Evolutionary conservation across 2,113 vertebrate genomes (phyloP), one percentile per base, ranked within the genome.

Genomic region (Asarcornis scutulata): DNA sequence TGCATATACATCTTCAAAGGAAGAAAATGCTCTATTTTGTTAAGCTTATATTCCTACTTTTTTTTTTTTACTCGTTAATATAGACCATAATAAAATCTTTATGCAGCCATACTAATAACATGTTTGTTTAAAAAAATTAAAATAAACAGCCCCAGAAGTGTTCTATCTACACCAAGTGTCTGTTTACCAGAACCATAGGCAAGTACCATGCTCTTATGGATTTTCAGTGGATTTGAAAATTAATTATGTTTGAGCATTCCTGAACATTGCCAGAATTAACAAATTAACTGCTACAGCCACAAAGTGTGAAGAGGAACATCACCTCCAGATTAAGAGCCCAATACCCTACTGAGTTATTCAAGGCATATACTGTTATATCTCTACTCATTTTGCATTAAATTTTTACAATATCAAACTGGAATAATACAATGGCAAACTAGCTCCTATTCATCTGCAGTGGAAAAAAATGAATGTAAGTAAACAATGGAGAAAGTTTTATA

Each of bases 1-100:
- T 97, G 94, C 95, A 96, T 97, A 48, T 63, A 46, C 75, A 95
- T 96, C 97, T 96, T 67, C 83, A 91, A 60, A 72, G 68, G 60
- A 95, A 95, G 90, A 48, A 96, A 97, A 81, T 69, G 56, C 7
- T 34, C 46, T 94, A 64, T 31, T 91, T 84, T 87, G 80, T 93
- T 93, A 89, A 94, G 71, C 55, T 63, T 66, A n/a, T 68, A 56
- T 76, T 63, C 58, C 68, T 96, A 31, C 23, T 97, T 97, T 46
- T 46, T 44, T 44, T 44, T 97, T 95, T 91, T 97, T 97, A 88
- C 71, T 89, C 76, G 86, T 91, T 71, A 71, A 91, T 91, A 80
- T 26, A 86, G 78, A 7, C 46, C 27, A 29, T 53, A 82, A 60
- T 66, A 71, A 55, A 13, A 11, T 56, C 7, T 78, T 73, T 68